Evolutionary conservation across 2,888 invertebrate species (phyloP), one percentile per base, ranked within the genome.

Genomic region (Leucophenga maculata): DNA sequence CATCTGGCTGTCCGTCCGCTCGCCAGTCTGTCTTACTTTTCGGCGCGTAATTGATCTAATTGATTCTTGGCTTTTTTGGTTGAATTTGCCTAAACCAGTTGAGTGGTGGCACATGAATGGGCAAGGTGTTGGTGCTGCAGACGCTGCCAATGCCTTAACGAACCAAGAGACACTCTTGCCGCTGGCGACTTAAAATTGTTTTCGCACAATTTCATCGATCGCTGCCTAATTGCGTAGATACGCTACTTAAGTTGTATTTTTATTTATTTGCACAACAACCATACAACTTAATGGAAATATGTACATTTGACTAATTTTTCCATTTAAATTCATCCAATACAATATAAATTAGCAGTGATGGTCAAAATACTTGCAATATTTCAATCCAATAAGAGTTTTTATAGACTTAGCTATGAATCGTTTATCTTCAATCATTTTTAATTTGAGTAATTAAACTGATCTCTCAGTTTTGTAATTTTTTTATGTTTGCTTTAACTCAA

Each of bases 61-160:
- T 84, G 83, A 83, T 80, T 80, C 80, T 84, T 73, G 70, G 73
- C 74, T 71, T 73, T 70, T 74, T 73, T 71, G 69, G 44, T 20
- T 72, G 70, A 68, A 70, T 65, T 75, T 67, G 52, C 75, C 65
- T 8, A 52, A 67, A 72, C 74, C 74, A 73, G 78, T 71, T 74
- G 46, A 57, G 48, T 59, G n/a, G 11, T 18, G 54, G 20, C 22
- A 22, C 57, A 26, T 18, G 57, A 26, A 57, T 57, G 39, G 14
- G 14, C 31, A 31, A 20, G 39, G 22, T 6, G 57, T 57, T 57
- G 57, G 26, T 31, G 31, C 57, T 20, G 22, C 31, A 4, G 52
- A 52, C 1, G 31, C 57, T 20, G 22, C 14, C 11, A n/a, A 52
- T 39, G 39, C 39, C 52, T 52, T 18, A 52, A 11, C 6, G 22